These are phyloP conservation scores for Equus przewalskii DNA, from an alignment of 2,113 vertebrate genomes.

Conservation along the genomic window DNA sequence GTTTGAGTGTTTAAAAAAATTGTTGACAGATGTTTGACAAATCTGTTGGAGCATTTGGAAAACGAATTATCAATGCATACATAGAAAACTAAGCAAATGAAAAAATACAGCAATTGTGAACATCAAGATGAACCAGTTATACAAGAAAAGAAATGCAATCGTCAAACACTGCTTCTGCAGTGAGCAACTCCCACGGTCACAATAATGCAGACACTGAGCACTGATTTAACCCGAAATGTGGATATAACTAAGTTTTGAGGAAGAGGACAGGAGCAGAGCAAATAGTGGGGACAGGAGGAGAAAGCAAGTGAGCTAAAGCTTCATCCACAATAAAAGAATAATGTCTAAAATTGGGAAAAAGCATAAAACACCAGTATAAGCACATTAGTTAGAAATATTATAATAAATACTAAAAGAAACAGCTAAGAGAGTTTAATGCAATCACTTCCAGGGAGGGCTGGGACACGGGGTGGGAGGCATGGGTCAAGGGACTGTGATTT, in stretches of 20 bases:
- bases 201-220: neutral
- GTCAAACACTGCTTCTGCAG: neutral
- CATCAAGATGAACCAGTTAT: neutral
- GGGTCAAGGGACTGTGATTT: neutral
- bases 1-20: neutral
- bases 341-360: neutral
- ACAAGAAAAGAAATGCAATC: neutral
- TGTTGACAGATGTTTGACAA: slow-evolving; percentile 34
- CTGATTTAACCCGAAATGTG: neutral
- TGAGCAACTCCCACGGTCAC: neutral
- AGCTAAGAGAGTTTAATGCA: neutral
- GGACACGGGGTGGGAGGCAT: neutral
- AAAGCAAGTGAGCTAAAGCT: neutral
- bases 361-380: neutral
- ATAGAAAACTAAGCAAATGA: neutral
- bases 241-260: neutral
- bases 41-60: neutral
- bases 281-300: neutral
- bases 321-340: neutral
- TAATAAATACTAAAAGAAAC: neutral
- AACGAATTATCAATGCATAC: neutral
- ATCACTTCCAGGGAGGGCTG: neutral
- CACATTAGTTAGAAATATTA: neutral
- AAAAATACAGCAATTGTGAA: neutral
- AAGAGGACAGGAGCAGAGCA: neutral